Evolutionary conservation across 30 jellyfish, hydroid and myxozoan species (phyloP).

Genomic region (Hydra vulgaris): DNA sequence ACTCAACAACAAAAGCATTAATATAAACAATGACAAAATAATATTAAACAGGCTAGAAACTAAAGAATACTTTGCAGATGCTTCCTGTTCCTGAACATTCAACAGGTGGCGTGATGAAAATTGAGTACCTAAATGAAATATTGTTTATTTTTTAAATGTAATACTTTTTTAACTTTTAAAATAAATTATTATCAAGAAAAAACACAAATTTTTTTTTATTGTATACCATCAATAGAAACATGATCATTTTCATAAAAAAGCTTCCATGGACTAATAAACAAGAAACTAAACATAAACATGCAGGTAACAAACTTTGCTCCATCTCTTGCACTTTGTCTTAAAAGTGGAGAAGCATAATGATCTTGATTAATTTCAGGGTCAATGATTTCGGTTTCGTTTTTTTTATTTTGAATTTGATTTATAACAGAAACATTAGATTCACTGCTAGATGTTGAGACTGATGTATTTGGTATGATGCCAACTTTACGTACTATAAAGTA

Average conservation of each 20-base stretch:
- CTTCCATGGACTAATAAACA: constrained; percentile 23
- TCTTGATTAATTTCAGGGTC: constrained; percentile 40
- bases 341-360: constrained; percentile 36
- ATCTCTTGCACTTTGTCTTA: constrained; percentile 33
- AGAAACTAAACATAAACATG: constrained; percentile 13
- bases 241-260: background rate
- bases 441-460: constrained; percentile 25
- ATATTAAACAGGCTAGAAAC: constrained; percentile 10
- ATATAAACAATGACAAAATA: constrained; percentile 5
- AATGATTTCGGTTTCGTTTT: background rate
- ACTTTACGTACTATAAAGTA: constrained; percentile 20
- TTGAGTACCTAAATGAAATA: constrained; percentile 1
- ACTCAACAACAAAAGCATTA: constrained; percentile 20
- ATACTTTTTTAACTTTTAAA: no score
- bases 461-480: constrained; percentile 23
- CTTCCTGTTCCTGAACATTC: constrained; percentile 7
- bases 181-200: background rate
- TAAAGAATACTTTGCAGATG: constrained; percentile 10
- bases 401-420: background rate
- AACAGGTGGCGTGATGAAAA: constrained; percentile 23
- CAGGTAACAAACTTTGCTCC: constrained; percentile 32
- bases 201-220: no score
- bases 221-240: background rate
- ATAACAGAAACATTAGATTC: constrained; percentile 26
- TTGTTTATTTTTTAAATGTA: background rate